Evolutionary conservation across 2,888 invertebrate genomes (phyloP).

Genomic region (Imbricaverruca yamaguchii): DNA sequence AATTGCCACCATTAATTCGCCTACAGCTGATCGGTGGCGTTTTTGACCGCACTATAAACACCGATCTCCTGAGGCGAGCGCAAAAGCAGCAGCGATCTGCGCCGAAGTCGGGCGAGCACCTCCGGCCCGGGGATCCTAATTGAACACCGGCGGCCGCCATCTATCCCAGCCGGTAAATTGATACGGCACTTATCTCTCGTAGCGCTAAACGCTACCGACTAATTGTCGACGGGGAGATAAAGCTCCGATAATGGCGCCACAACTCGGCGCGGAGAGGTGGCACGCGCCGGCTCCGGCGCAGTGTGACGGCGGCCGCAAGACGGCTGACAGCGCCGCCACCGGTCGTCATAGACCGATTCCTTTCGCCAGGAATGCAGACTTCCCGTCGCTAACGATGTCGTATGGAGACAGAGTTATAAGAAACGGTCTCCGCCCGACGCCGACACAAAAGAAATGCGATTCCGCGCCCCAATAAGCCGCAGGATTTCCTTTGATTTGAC

Average conservation of each 20-base stretch:
- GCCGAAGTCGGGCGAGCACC: neutral
- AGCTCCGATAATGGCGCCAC: slow-evolving; percentile 7
- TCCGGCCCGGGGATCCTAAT: neutral
- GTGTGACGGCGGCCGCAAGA: neutral
- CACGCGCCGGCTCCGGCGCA: too few relatives aligned
- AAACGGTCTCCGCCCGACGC: neutral
- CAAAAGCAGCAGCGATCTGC: neutral
- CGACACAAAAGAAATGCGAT: slow-evolving; percentile 4
- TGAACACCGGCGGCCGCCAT: neutral
- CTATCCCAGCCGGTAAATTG: slow-evolving; percentile 2
- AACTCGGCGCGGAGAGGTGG: neutral
- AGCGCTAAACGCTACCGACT: slow-evolving; percentile 16
- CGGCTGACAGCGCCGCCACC: neutral
- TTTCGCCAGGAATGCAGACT: neutral
- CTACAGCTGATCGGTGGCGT: neutral
- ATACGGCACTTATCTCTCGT: slow-evolving; percentile 9
- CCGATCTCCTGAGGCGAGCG: neutral
- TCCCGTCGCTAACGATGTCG: neutral
- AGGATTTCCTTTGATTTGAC: neutral
- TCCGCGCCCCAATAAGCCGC: neutral
- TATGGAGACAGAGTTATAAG: neutral
- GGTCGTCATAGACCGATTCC: neutral
- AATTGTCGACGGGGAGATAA: slow-evolving; percentile 11
- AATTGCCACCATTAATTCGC: neutral
- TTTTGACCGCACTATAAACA: slow-evolving; percentile 12